Base-by-base conservation (phyloP, 2,797 vertebrate genomes). In the Dendrocincla tyrannina region DNA sequence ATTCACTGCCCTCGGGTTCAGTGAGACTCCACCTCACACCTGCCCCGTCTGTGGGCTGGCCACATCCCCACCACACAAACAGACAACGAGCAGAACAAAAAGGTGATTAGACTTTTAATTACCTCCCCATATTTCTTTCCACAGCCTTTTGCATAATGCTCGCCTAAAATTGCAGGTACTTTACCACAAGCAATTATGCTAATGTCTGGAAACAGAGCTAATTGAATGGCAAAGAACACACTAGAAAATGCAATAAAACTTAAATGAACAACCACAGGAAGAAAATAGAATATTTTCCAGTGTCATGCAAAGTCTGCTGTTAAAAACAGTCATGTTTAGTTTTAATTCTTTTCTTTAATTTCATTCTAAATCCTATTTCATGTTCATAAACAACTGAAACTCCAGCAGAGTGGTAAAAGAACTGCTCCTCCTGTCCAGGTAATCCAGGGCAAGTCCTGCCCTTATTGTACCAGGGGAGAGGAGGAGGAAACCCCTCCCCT, bases 111-210 rank as follows among this genome's bases (percentile, higher is more conserved):
- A 33, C 58, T 91, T 78, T 77, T 89, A 85, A 93, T 88, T 75
- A 78, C 82, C 64, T 75, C 39, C 23, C 68, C 33, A 1, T 13
- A 19, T 28, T 89, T 69, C 63, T 80, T 46, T 81, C 77, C 79
- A 20, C 52, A 78, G 76, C 66, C 60, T 56, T 85, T 5, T 42
- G 60, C 85, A 68, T 33, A 83, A 80, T 0, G 47, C 77, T 62
- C 5, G 85, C 77, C 90, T 90, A 70, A 88, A 91, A 93, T 2
- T 58, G 68, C 89, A 92, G 85, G 92, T 59, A 75, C 73, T 95
- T 89, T 35, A 93, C 81, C 91, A 92, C 87, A 75, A 91, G 91
- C 95, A 85, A 95, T 95, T 94, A 94, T 81, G 92, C 64, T 91
- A 89, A 94, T 64, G 87, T 75, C 73, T 94, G 82, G 89, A 96